These are phyloP conservation scores for Metellina segmentata DNA, from an alignment of 2,888 invertebrate genomes.

Conservation along the genomic window DNA sequence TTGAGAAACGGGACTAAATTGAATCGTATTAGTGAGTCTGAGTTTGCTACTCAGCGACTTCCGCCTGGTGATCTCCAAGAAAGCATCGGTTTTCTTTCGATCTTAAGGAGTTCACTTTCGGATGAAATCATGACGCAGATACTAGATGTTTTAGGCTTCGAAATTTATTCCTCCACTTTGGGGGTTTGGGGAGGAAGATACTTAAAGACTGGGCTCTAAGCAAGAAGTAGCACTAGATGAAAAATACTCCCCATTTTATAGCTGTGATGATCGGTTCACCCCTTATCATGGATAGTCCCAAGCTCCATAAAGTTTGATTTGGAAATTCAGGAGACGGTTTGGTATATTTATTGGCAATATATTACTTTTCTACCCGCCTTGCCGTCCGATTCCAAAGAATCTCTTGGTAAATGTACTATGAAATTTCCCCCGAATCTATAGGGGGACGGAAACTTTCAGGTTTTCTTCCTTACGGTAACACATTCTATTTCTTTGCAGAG, in stretches of 20 bases:
- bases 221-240: constrained; percentile 40
- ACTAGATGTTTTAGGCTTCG: constrained; percentile 15
- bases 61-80: background rate
- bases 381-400: constrained; percentile 10
- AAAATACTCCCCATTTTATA: constrained; percentile 56
- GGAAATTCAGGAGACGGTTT: constrained; percentile 50
- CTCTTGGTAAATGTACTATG: constrained; percentile 43
- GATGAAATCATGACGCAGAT: constrained; percentile 18
- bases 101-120: constrained; percentile 18
- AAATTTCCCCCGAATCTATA: constrained; percentile 17
- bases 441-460: background rate
- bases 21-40: constrained; percentile 4
- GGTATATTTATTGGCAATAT: constrained; percentile 50
- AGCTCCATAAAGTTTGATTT: constrained; percentile 53
- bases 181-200: background rate
- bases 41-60: constrained; percentile 13
- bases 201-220: constrained; percentile 37
- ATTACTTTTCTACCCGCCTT: constrained; percentile 43
- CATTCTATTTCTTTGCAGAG: background rate
- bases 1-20: constrained; percentile 1
- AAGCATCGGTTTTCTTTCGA: constrained; percentile 6
- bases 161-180: constrained; percentile 21
- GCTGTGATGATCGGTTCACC: constrained; percentile 44
- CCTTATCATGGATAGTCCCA: constrained; percentile 30
- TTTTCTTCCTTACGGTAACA: background rate